Percentiles rank a stretch among this genome's conserved stretches.
phyloP scores from a whole-genome alignment of 2,113 vertebrate genomes.

The Hippocampus comes region DNA sequence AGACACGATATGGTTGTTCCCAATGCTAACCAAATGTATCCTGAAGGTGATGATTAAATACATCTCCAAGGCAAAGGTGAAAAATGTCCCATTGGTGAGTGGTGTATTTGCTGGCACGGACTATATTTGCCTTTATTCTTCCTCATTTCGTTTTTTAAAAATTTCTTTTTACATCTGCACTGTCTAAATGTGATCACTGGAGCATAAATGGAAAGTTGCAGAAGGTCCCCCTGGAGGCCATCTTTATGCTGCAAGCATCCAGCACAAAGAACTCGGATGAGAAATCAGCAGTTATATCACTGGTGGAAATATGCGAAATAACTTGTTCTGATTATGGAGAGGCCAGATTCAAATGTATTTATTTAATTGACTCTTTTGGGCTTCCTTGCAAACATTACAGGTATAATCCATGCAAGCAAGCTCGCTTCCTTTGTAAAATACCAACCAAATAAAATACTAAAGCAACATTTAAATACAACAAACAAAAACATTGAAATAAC shows the following conservation, averaged over 20 bases:
- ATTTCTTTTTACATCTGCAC: background rate
- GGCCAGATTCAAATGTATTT: background rate
- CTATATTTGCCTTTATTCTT: background rate
- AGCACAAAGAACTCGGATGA: background rate
- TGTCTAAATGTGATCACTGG: background rate
- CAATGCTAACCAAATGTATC: background rate
- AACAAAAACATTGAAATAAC: too few species aligned
- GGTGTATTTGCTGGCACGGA: background rate
- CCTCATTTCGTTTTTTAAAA: background rate
- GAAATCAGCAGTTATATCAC: background rate
- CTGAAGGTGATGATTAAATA: background rate
- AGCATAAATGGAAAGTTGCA: background rate
- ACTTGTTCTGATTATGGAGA: background rate
- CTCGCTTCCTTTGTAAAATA: too few species aligned
- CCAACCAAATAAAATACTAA: too few species aligned
- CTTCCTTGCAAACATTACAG: too few species aligned
- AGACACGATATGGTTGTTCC: background rate
- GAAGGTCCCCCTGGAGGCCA: background rate
- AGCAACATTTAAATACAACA: too few species aligned
- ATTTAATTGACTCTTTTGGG: too few species aligned
- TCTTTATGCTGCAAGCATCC: constrained; percentile 1
- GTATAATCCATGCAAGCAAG: too few species aligned
- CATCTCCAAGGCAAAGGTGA: background rate
- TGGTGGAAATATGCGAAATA: background rate
- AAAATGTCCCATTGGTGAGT: background rate